Evolutionary conservation across 2,797 vertebrate species (phyloP).

Genomic region (Myotis vivesi): DNA sequence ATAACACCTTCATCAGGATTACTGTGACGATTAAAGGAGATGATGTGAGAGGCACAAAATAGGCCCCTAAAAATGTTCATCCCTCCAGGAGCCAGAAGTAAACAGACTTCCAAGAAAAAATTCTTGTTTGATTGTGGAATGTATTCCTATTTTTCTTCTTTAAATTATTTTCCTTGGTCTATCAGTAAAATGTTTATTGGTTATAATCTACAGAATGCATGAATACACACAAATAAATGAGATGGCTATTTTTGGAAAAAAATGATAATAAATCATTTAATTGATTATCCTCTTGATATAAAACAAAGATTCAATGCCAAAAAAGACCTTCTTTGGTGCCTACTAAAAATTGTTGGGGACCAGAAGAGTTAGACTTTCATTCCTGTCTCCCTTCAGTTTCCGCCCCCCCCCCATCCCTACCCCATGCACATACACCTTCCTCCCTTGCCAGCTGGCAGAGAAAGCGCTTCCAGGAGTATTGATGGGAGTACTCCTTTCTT

Average conservation of each 20-base stretch:
- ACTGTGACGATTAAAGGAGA: slow-evolving; percentile 12
- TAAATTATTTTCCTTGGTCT: not conserved
- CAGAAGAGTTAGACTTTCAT: not conserved
- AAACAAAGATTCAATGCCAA: not conserved
- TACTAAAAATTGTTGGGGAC: not conserved
- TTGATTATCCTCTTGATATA: not conserved
- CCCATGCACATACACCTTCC: not conserved
- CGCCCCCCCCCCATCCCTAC: not conserved
- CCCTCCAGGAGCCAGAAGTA: not conserved
- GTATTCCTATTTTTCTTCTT: not conserved
- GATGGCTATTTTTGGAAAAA: not conserved
- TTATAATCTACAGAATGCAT: not conserved
- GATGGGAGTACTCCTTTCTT: not conserved
- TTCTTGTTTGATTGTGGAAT: not conserved
- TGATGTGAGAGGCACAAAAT: not conserved
- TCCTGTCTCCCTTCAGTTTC: not conserved
- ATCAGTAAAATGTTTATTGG: not conserved
- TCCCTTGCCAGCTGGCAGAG: not conserved
- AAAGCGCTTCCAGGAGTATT: not conserved
- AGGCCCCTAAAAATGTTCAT: not conserved
- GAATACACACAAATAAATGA: not conserved
- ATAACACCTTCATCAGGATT: not conserved
- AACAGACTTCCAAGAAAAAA: not conserved
- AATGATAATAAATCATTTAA: not conserved
- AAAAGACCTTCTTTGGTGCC: slow-evolving; percentile 2